Conservation (phyloP, 2,113 vertebrate genomes). For the Colius striatus region DNA sequence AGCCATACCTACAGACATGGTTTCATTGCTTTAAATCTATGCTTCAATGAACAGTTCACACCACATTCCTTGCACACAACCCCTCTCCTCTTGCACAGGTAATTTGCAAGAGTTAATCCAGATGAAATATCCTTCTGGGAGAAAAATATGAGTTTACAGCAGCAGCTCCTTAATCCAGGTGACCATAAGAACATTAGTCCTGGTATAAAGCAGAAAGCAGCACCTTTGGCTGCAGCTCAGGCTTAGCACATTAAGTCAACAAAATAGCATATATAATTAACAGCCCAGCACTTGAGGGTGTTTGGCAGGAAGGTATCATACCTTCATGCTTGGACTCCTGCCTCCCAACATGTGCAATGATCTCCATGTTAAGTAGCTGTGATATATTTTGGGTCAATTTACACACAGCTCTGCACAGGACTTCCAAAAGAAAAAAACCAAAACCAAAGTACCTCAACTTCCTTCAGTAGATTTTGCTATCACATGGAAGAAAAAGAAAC, state of each 20-base stretch:
- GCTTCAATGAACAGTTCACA: background rate
- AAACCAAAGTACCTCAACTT: too few relatives aligned
- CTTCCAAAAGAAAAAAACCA: background rate
- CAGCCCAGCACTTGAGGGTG: background rate
- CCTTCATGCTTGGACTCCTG: conserved; percentile 1
- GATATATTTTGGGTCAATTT: conserved; percentile 16
- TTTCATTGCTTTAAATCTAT: background rate
- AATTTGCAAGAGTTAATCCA: background rate
- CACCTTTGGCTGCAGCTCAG: background rate
- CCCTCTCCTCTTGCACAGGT: background rate
- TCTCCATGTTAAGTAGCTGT: background rate
- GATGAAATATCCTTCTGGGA: background rate
- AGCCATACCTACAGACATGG: background rate
- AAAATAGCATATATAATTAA: conserved; percentile 29
- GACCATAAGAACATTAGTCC: background rate
- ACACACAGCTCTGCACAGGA: background rate
- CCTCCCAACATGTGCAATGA: background rate
- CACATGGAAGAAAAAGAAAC: background rate
- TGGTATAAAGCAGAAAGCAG: background rate
- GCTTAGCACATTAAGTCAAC: background rate
- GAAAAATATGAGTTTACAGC: background rate
- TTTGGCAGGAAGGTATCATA: conserved; percentile 35
- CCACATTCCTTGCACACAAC: background rate
- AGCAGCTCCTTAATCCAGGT: background rate
- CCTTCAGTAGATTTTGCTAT: background rate